Percentiles rank a stretch among this genome's conserved stretches.
Conservation (phyloP, 2,113 vertebrate species). For the Callocephalon fimbriatum region DNA sequence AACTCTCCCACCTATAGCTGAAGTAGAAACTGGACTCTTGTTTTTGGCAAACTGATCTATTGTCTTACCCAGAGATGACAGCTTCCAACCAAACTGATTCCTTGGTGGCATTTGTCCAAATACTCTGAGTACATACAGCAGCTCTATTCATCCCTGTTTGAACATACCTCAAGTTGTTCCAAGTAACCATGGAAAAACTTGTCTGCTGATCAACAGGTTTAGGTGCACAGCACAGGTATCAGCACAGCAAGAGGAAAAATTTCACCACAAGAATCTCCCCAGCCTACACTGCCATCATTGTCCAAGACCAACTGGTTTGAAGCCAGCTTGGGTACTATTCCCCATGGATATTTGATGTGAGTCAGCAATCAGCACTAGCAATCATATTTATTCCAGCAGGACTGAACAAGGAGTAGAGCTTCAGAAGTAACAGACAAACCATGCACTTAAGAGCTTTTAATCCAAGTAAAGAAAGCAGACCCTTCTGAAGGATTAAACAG, state of each 20-base stretch:
- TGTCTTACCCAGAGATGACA: background rate
- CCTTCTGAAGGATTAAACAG: background rate
- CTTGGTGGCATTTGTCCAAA: background rate
- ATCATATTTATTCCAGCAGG: background rate
- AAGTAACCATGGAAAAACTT: background rate
- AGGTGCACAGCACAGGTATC: background rate
- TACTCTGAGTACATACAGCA: background rate
- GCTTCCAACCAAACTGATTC: background rate
- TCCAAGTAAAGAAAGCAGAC: background rate
- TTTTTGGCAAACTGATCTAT: background rate
- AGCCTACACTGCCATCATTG: background rate
- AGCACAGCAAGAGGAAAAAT: background rate
- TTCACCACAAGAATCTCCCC: background rate
- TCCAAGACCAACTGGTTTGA: background rate
- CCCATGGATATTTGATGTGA: background rate
- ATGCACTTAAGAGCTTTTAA: background rate
- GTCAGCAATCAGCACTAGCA: background rate
- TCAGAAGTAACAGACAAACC: background rate
- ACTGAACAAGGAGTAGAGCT: background rate
- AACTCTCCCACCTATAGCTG: background rate
- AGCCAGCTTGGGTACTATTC: background rate
- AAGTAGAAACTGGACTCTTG: background rate
- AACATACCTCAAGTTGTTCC: background rate
- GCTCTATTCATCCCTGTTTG: background rate
- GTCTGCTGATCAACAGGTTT: background rate